Evolutionary conservation across 2,888 invertebrate species (phyloP).

Genomic region (Hyalella azteca): DNA sequence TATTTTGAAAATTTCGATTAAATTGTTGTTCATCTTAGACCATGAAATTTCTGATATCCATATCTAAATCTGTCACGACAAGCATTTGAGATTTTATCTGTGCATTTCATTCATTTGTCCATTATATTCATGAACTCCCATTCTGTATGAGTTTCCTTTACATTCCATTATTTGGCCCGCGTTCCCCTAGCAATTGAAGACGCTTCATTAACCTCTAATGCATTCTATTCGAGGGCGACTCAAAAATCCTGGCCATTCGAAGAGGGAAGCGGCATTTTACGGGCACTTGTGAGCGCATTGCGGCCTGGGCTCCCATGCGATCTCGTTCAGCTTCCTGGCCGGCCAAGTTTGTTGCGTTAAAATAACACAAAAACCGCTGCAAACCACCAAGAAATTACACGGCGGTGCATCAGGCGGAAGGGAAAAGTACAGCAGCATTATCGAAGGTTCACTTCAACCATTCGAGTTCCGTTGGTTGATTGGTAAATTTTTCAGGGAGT

Average conservation of each 20-base stretch:
- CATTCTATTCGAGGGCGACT: neutral
- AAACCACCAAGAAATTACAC: neutral
- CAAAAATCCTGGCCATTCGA: conserved; percentile 13
- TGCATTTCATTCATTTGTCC: too few relatives aligned
- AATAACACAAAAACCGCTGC: neutral
- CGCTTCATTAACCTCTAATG: conserved; percentile 31
- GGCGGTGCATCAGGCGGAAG: neutral
- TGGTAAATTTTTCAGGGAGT: neutral
- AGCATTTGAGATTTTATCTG: too few relatives aligned
- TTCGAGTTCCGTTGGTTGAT: neutral
- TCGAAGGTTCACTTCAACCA: neutral
- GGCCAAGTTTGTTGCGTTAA: neutral
- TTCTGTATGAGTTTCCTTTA: too few relatives aligned
- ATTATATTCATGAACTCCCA: too few relatives aligned
- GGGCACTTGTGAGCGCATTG: neutral
- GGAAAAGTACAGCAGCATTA: neutral
- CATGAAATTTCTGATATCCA: too few relatives aligned
- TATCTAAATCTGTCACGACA: too few relatives aligned
- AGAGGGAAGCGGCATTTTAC: conserved; percentile 16
- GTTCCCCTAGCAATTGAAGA: too few relatives aligned
- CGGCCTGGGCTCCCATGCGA: neutral
- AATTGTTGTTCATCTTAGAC: too few relatives aligned
- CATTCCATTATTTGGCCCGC: too few relatives aligned
- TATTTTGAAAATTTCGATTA: too few relatives aligned
- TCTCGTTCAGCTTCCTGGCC: neutral